Conservation (phyloP, 1,140 invertebrate species). For the Lutraria rhynchaena region DNA sequence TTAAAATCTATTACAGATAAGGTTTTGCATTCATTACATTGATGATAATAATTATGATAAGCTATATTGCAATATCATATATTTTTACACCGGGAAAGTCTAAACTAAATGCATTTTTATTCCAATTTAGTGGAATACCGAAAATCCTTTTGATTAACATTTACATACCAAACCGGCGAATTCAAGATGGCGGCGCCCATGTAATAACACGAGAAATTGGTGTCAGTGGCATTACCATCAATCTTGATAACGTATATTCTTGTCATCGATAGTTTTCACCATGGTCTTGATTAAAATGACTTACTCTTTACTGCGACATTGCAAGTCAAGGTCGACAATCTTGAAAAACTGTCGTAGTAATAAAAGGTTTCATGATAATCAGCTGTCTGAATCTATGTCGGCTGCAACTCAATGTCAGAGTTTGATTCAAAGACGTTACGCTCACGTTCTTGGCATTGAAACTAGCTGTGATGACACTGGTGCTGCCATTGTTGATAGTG, state of each 20-base stretch:
- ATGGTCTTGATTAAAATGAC: not conserved
- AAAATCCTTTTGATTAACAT: too few relatives aligned
- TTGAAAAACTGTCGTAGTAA: not conserved
- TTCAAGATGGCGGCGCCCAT: constrained; percentile 77
- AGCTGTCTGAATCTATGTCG: too few relatives aligned
- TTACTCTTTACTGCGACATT: not conserved
- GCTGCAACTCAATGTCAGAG: not conserved
- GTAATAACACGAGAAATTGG: constrained; percentile 18
- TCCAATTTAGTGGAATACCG: not conserved
- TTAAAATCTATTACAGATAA: too few relatives aligned
- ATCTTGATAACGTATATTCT: too few relatives aligned
- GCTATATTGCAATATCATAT: too few relatives aligned
- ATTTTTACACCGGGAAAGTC: too few relatives aligned
- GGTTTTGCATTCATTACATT: too few relatives aligned
- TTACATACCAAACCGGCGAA: not conserved
- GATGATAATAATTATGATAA: too few relatives aligned
- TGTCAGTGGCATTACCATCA: too few relatives aligned
- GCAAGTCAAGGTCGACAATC: not conserved
- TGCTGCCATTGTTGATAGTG: constrained; percentile 90
- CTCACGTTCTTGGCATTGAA: constrained; percentile 89
- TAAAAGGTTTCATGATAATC: not conserved
- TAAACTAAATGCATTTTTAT: too few relatives aligned
- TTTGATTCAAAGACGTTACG: not conserved
- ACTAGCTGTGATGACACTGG: constrained; percentile 99
- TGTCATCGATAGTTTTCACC: too few relatives aligned